These are phyloP conservation scores for Ctena decussata DNA, from an alignment of 2,888 invertebrate species.

Conservation along the genomic window DNA sequence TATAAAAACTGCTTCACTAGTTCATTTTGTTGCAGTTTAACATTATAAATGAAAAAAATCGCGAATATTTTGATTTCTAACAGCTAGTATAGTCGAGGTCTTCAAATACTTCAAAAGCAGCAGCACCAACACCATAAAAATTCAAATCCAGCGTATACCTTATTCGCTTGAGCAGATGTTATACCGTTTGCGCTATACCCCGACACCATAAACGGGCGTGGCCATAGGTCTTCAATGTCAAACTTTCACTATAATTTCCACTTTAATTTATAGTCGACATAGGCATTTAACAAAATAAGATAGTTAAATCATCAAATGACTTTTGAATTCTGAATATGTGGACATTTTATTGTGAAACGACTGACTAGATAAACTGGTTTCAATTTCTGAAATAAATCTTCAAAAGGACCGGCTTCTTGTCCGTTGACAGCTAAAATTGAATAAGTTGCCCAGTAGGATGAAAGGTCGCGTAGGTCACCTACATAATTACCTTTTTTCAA, in stretches of 20 bases:
- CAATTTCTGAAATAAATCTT: slow-evolving; percentile 5
- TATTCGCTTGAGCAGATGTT: background rate
- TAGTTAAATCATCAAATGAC: background rate
- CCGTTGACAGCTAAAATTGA: slow-evolving; percentile 6
- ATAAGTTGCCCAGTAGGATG: slow-evolving; percentile 1
- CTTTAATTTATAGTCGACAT: slow-evolving; percentile 11
- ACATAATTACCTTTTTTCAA: background rate
- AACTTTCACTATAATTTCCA: background rate
- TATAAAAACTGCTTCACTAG: too few relatives aligned
- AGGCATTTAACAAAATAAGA: background rate
- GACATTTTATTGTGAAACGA: background rate
- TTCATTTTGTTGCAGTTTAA: too few relatives aligned
- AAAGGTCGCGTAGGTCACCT: background rate
- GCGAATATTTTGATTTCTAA: too few relatives aligned
- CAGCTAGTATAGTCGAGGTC: too few relatives aligned
- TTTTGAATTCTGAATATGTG: background rate
- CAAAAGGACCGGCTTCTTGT: background rate
- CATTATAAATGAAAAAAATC: too few relatives aligned
- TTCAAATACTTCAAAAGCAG: too few relatives aligned
- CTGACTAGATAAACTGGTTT: slow-evolving; percentile 9
- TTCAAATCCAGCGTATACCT: too few relatives aligned
- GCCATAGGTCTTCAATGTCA: background rate
- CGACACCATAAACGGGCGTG: background rate
- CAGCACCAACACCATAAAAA: too few relatives aligned
- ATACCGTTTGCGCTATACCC: background rate